Evolutionary conservation across 2,888 invertebrate species (phyloP).

Genomic region (Melanostoma mellinum): DNA sequence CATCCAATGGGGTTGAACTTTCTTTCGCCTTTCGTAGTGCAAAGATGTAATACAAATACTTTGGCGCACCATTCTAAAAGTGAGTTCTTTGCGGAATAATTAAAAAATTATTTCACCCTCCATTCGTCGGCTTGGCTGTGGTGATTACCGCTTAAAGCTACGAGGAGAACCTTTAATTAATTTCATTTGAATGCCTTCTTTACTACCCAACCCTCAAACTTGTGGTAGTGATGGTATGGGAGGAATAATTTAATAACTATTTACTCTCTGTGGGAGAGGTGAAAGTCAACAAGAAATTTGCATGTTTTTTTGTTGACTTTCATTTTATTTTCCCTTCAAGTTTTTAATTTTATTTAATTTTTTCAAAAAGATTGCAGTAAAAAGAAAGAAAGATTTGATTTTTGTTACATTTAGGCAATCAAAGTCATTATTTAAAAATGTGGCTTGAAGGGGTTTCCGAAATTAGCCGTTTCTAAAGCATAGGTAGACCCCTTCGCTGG

Average conservation of each 20-base stretch:
- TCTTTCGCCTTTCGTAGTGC: constrained; percentile 19
- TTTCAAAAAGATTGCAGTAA: not conserved
- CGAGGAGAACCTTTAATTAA: constrained; percentile 67
- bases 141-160: constrained; percentile 65
- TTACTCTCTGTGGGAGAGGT: constrained; percentile 50
- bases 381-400: too few species aligned
- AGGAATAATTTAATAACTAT: constrained; percentile 65
- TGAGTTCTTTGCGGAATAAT: constrained; percentile 69
- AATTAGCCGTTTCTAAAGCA: too few species aligned
- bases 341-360: constrained; percentile 1
- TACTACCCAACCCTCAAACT: constrained; percentile 31
- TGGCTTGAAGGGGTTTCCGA: too few species aligned
- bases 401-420: too few species aligned
- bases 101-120: constrained; percentile 67
- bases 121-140: constrained; percentile 51
- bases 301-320: constrained; percentile 54
- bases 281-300: constrained; percentile 42
- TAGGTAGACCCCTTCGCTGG: too few species aligned
- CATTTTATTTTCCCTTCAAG: constrained; percentile 14
- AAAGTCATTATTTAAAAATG: too few species aligned
- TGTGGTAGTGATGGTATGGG: constrained; percentile 45
- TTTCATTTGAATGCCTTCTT: constrained; percentile 69
- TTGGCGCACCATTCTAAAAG: constrained; percentile 42
- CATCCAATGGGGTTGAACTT: constrained; percentile 37
- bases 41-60: constrained; percentile 56